Percentiles rank a stretch among this genome's conserved stretches.
Conservation (phyloP, 1,140 invertebrate genomes). For the Papilio aristodemus region DNA sequence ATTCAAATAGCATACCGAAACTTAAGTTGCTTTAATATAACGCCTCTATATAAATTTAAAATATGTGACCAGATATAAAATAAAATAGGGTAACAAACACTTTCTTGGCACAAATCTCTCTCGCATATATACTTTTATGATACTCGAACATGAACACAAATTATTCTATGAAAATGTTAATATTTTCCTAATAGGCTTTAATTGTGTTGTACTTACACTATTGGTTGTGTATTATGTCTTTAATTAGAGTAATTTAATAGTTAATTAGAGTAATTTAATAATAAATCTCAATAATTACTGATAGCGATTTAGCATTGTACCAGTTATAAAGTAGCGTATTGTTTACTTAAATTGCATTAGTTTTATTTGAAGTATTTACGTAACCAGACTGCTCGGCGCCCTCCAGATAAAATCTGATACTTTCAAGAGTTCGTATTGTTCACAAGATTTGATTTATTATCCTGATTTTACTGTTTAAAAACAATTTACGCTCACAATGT, state of each 20-base stretch:
- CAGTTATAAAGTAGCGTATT: conserved; percentile 4
- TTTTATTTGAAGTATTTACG: not conserved
- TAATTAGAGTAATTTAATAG: conserved; percentile 2
- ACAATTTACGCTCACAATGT: too few species aligned
- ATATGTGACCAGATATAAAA: not conserved
- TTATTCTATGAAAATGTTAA: too few species aligned
- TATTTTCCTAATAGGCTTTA: not conserved
- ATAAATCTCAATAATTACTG: not conserved
- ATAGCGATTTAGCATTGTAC: not conserved
- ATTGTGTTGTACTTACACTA: not conserved
- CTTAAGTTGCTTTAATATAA: not conserved
- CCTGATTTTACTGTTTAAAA: not conserved
- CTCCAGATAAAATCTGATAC: not conserved
- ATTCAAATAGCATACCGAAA: not conserved
- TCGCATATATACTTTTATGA: too few species aligned
- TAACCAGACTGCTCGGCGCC: not conserved
- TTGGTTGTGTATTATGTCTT: too few species aligned
- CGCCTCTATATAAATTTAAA: not conserved
- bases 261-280: conserved; percentile 2
- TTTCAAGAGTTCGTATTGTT: conserved; percentile 7
- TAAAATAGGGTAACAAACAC: not conserved
- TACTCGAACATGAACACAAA: too few species aligned
- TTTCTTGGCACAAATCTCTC: not conserved
- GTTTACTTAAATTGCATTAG: conserved; percentile 12
- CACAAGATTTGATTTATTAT: conserved; percentile 6